Evolutionary conservation across 2,888 invertebrate genomes (phyloP), one percentile per base, ranked within the genome.

Genomic region (Orthosia gothica): DNA sequence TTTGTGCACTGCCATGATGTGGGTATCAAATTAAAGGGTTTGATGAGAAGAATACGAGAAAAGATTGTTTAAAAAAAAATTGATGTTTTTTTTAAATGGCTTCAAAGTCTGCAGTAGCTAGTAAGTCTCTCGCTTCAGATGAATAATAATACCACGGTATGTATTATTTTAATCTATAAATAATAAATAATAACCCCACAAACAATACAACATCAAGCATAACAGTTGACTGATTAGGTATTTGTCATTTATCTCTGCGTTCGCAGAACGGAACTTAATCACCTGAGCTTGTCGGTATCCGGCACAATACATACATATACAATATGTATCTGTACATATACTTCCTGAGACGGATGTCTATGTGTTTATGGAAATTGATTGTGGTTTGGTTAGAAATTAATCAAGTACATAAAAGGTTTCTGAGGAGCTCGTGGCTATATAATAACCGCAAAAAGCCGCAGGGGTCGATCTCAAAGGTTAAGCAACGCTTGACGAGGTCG

Each of bases 201-300:
- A 71, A 63, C 32, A 67, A 62, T 50, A 12, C 23, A 32, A 40
- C 55, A 76, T 54, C 47, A 57, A 50, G 49, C 64, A 67, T 67
- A 70, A 66, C 62, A 69, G 76, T 75, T 32, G 84, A 82, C 74
- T 79, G 82, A 76, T 77, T 77, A 84, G 70, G 61, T 69, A 81
- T 83, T 74, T 70, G 82, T 78, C 74, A 83, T 82, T 81, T 78
- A 84, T 83, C 79, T 77, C 77, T 12, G n/a, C 64, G 77, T 73
- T 66, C 47, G 78, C 75, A 84, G 66, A 81, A 81, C 83, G 83
- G 83, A 84, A 82, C 82, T 85, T 76, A 82, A 84, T 84, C 84
- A 85, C 84, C 75, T 78, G 75, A 78, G 75, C 68, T 84, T 79
- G 82, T 45, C 66, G 64, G 81, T 76, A 81, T 81, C 84, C 83